A percentile compares a stretch with the other conserved stretches of the same genome.
Conservation (phyloP, 2,797 vertebrate genomes). For the Scomberomorus guttatus region DNA sequence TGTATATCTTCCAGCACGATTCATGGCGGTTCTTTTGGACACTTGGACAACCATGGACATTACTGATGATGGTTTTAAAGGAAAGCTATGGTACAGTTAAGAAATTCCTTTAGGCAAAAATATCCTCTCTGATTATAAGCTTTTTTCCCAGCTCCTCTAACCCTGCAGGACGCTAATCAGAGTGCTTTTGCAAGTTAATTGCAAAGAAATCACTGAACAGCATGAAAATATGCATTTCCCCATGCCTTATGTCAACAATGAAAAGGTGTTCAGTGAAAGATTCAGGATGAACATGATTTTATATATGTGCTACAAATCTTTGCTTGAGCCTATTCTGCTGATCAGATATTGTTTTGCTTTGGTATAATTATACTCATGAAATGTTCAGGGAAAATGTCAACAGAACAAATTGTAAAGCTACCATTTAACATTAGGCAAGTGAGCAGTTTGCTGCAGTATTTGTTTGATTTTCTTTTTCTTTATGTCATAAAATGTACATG, state of each 20-base stretch:
- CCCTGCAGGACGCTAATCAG: not conserved
- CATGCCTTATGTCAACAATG: constrained; percentile 64
- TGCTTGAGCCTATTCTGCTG: constrained; percentile 28
- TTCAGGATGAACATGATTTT: constrained; percentile 29
- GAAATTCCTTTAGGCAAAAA: constrained; percentile 14
- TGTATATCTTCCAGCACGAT: not conserved
- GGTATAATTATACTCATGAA: constrained; percentile 30
- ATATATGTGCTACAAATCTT: constrained; percentile 9
- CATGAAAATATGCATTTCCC: constrained; percentile 68
- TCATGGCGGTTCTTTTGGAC: constrained; percentile 6
- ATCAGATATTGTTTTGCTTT: constrained; percentile 37
- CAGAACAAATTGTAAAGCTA: constrained; percentile 56
- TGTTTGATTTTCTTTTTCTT: constrained; percentile 19
- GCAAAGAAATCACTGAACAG: constrained; percentile 33
- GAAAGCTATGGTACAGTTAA: not conserved
- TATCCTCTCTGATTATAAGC: constrained; percentile 13
- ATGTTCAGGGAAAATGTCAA: constrained; percentile 70
- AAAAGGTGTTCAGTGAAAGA: constrained; percentile 28
- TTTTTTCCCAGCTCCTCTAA: not conserved
- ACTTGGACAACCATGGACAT: not conserved
- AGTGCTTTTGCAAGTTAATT: constrained; percentile 34
- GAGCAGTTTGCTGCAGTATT: constrained; percentile 43
- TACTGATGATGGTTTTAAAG: not conserved
- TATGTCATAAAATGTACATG: constrained; percentile 28
- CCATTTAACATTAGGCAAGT: not conserved